A percentile compares a stretch with the other conserved stretches of the same genome.
phyloP scores from a whole-genome alignment of 2,797 vertebrate species.

The Selene dorsalis region DNA sequence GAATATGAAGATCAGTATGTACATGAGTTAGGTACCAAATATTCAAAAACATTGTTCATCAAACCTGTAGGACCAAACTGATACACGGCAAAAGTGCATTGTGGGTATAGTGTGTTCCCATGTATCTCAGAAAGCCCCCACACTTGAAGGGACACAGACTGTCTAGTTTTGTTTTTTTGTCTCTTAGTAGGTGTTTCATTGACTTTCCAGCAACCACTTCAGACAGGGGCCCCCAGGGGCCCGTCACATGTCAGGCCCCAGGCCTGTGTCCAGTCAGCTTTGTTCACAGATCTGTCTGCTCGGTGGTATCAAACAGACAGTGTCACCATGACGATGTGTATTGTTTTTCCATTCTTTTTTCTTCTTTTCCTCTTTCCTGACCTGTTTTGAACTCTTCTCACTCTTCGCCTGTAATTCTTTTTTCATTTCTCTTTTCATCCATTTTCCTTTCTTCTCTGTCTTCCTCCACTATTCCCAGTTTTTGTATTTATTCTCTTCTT shows the following conservation, averaged over 20 bases:
- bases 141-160: too few species aligned
- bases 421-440: background rate
- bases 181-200: background rate
- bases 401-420: background rate
- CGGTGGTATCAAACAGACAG: background rate
- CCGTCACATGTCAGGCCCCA: too few species aligned
- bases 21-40: background rate
- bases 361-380: background rate
- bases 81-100: conserved; percentile 9
- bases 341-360: background rate
- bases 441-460: background rate
- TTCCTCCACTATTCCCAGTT: too few species aligned
- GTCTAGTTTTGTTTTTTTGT: background rate
- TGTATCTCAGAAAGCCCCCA: background rate
- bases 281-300: background rate
- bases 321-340: background rate
- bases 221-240: background rate
- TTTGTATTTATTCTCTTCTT: too few species aligned
- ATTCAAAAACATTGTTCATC: background rate
- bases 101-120: conserved; percentile 33
- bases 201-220: background rate
- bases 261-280: background rate
- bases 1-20: background rate
- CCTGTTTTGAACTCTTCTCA: background rate
- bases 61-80: background rate